Evolutionary conservation across 2,888 invertebrate genomes (phyloP).

Genomic region (Drosophila putrida): DNA sequence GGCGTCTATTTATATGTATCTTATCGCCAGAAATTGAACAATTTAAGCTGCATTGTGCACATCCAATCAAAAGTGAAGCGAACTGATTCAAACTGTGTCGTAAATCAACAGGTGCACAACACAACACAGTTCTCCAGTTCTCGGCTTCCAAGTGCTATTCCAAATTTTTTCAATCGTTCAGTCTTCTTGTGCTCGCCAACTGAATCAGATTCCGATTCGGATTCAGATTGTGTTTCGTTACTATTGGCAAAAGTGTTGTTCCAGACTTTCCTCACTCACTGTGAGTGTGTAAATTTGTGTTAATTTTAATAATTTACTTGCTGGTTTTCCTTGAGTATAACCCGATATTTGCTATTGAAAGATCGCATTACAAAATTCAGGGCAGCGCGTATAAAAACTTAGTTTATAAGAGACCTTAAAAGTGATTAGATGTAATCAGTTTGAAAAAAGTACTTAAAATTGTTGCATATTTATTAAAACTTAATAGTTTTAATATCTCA

Average conservation of each 20-base stretch:
- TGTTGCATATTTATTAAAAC: background rate
- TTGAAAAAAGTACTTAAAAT: background rate
- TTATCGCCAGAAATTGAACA: constrained; percentile 68
- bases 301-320: constrained; percentile 4
- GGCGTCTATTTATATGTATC: constrained; percentile 54
- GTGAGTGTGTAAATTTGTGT: constrained; percentile 10
- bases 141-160: constrained; percentile 5
- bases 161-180: constrained; percentile 38
- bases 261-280: constrained; percentile 3
- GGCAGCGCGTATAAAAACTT: background rate
- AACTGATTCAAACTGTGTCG: constrained; percentile 35
- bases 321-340: constrained; percentile 46
- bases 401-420: background rate
- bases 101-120: constrained; percentile 50
- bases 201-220: constrained; percentile 47
- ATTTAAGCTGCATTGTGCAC: constrained; percentile 74
- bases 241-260: constrained; percentile 10
- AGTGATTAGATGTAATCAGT: background rate
- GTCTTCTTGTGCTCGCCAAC: constrained; percentile 54
- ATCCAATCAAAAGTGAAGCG: constrained; percentile 52
- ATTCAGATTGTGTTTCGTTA: constrained; percentile 16
- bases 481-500: background rate
- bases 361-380: constrained; percentile 44
- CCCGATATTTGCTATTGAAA: constrained; percentile 21
- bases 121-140: background rate